phyloP scores from a whole-genome alignment of 2,888 invertebrate species.

The Malachius bipustulatus region DNA sequence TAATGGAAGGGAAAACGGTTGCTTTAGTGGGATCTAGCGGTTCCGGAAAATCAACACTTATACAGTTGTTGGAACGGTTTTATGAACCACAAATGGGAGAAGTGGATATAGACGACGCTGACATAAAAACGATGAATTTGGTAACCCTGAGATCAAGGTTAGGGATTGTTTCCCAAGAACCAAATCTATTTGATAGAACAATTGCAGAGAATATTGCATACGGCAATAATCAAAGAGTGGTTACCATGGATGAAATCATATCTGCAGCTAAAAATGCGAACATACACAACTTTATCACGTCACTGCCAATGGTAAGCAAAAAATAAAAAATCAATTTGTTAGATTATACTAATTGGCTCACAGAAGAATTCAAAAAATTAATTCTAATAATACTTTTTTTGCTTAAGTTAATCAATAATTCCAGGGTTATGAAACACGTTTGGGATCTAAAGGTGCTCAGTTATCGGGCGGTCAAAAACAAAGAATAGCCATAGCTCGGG shows the following conservation, averaged over 20 bases:
- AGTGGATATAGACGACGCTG: slow-evolving; percentile 29
- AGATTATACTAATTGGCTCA: too few relatives aligned
- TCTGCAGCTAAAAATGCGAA: slow-evolving; percentile 67
- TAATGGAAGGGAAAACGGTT: slow-evolving; percentile 50
- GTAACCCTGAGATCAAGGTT: slow-evolving; percentile 77
- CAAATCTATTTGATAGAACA: slow-evolving; percentile 74
- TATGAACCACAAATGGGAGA: slow-evolving; percentile 59
- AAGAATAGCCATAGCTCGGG: too few relatives aligned
- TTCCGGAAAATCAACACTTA: slow-evolving; percentile 72
- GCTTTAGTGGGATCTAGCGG: slow-evolving; percentile 65
- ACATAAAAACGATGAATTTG: slow-evolving; percentile 29
- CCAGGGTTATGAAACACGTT: too few relatives aligned
- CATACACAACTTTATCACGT: slow-evolving; percentile 67
- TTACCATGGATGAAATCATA: slow-evolving; percentile 58
- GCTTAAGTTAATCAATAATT: too few relatives aligned
- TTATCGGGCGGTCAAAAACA: too few relatives aligned
- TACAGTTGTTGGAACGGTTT: slow-evolving; percentile 65
- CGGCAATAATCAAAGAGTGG: slow-evolving; percentile 56
- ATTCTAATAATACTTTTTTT: too few relatives aligned
- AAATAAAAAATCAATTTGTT: too few relatives aligned
- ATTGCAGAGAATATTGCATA: too few relatives aligned
- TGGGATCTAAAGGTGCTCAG: too few relatives aligned
- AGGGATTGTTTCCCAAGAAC: too few relatives aligned
- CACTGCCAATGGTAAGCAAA: slow-evolving; percentile 60
- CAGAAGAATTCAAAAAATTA: too few relatives aligned